Percentiles rank a stretch among this genome's conserved stretches.
Evolutionary conservation across 2,797 vertebrate species (phyloP).

Genomic region (Protonibea diacanthus): DNA sequence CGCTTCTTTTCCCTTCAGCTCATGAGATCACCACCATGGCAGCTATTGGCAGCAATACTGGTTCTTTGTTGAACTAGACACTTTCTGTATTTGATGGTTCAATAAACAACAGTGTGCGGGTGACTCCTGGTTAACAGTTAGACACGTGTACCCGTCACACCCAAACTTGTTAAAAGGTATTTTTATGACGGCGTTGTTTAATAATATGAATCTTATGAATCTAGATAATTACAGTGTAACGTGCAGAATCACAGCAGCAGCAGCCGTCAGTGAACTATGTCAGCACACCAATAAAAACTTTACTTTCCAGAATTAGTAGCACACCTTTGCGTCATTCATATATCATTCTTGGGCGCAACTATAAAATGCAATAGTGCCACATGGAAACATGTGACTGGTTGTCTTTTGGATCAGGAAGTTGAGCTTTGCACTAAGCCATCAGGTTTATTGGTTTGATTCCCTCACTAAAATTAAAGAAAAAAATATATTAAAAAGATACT

Average conservation of each 20-base stretch:
- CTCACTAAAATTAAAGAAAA: slow-evolving; percentile 5
- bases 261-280: slow-evolving; percentile 37
- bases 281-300: neutral
- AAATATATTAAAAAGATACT: neutral
- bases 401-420: slow-evolving; percentile 21
- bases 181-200: slow-evolving; percentile 14
- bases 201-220: slow-evolving; percentile 34
- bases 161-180: slow-evolving; percentile 12
- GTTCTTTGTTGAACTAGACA: neutral
- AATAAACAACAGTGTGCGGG: neutral
- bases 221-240: slow-evolving; percentile 31
- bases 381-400: slow-evolving; percentile 2
- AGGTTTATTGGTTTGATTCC: neutral
- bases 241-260: neutral
- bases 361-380: neutral
- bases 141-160: neutral
- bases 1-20: neutral
- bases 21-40: neutral
- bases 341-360: neutral
- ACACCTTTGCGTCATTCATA: neutral
- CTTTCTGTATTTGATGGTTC: neutral
- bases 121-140: neutral
- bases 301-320: neutral
- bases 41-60: neutral
- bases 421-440: neutral